Base-by-base conservation (phyloP, 2,113 vertebrate species). In the Periophthalmodon schlosseri region DNA sequence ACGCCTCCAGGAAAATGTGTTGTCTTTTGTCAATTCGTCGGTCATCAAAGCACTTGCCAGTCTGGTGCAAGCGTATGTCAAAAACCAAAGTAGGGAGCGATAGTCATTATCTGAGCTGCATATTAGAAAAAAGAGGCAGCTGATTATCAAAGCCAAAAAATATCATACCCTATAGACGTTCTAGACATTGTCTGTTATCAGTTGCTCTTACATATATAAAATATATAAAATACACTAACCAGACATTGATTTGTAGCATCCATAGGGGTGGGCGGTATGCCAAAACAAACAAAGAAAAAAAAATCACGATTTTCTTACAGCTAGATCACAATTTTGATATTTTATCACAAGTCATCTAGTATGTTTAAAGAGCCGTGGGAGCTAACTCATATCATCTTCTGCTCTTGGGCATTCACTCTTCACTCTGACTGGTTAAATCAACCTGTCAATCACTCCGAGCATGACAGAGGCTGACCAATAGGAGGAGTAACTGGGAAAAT, bases 11-110 rank as follows among this genome's bases (percentile, higher is more conserved):
- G 70, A 74, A 60, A 60, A 81, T 74, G 80, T 73, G 67, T 58
- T 73, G 46, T 79, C 79, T 79, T 65, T 74, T 83, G 75, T 85
- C 36, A 54, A 72, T 60, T 60, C 24, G 74, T 76, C 73, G 76
- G 75, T 81, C 85, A 81, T 86, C 84, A 82, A 88, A 87, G 86
- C 73, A 74, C 83, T 84, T 84, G 84, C 56, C 46, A 82, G 77
- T 79, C 39, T 67, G 70, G 74, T 76, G 23, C 82, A 85, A 81
- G 82, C 46, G 75, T 78, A 87, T 88, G 81, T 86, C 85, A 83
- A 80, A 81, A 83, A 85, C 82, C 76, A 86, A 75, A 68, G n/a
- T 23, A 68, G 46, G 21, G n/a, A 5, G 8, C 52, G 9, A 28
- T 5, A 36, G 79, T 69, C 61, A 72, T 23, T 71, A 18, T 64